phyloP scores from a whole-genome alignment of 2,888 invertebrate species.

The Dendrolimus pini region DNA sequence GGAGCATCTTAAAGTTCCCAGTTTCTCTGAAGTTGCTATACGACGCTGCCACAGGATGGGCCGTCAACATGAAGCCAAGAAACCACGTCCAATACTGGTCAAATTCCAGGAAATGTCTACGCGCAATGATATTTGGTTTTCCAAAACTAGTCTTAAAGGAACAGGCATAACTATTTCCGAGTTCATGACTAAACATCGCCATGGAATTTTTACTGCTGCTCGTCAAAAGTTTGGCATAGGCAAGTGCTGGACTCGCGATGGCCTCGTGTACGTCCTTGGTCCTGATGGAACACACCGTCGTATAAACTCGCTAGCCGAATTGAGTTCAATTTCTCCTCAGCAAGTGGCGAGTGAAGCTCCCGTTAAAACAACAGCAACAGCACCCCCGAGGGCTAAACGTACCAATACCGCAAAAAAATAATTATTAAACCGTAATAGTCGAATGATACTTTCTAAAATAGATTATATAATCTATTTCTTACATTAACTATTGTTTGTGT shows the following conservation, averaged over 20 bases:
- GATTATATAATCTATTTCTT: too few species aligned
- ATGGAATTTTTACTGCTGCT: constrained; percentile 7
- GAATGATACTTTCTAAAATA: too few species aligned
- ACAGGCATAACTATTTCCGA: constrained; percentile 10
- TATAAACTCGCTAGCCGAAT: too few species aligned
- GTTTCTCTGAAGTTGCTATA: too few species aligned
- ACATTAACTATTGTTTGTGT: too few species aligned
- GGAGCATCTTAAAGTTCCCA: too few species aligned
- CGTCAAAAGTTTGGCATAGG: constrained; percentile 6
- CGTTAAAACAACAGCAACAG: too few species aligned
- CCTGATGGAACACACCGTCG: not conserved
- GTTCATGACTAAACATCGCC: constrained; percentile 8
- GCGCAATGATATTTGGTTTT: not conserved
- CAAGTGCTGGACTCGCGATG: constrained; percentile 9
- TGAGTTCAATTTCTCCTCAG: too few species aligned
- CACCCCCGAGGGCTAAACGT: too few species aligned
- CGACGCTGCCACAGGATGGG: not conserved
- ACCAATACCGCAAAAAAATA: too few species aligned
- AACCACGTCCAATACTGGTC: not conserved
- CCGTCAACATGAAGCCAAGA: not conserved
- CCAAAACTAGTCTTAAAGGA: constrained; percentile 5
- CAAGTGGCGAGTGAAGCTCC: too few species aligned
- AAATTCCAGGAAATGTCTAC: not conserved
- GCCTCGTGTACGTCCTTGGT: not conserved
- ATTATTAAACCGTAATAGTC: too few species aligned